Evolutionary conservation across 2,888 invertebrate genomes (phyloP).

Genomic region (Heteromurus nitidus): DNA sequence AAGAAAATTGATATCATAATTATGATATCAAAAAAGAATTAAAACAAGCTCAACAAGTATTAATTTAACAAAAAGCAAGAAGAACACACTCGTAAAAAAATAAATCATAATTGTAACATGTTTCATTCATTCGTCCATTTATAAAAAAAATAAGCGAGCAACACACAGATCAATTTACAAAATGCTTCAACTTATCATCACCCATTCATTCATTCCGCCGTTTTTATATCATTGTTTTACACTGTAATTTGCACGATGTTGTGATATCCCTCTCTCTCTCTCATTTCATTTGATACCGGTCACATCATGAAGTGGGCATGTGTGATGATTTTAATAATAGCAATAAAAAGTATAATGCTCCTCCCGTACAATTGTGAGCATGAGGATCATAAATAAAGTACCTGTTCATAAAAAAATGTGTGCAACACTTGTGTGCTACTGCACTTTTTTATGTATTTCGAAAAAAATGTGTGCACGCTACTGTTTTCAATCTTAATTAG

Average conservation of each 20-base stretch:
- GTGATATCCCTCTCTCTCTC: conserved; percentile 42
- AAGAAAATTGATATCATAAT: neutral
- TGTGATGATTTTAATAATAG: neutral
- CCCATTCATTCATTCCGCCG: conserved; percentile 23
- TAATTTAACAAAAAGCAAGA: conserved; percentile 10
- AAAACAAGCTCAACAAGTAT: conserved; percentile 16
- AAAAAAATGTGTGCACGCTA: neutral
- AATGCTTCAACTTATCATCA: neutral
- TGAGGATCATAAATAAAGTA: neutral
- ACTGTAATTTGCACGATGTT: conserved; percentile 24
- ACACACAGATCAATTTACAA: neutral
- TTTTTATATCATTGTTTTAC: neutral
- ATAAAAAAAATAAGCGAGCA: neutral
- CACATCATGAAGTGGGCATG: too few relatives aligned
- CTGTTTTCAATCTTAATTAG: conserved; percentile 16
- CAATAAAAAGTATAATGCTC: neutral
- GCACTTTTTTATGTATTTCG: neutral
- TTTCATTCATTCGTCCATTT: conserved; percentile 12
- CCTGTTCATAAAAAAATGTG: neutral
- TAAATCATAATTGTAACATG: too few relatives aligned
- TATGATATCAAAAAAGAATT: conserved; percentile 9
- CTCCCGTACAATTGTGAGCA: neutral
- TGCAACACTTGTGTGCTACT: neutral
- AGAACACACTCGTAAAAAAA: conserved; percentile 39
- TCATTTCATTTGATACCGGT: conserved; percentile 53